Conservation (phyloP, 2,797 vertebrate genomes). For the Bradypus variegatus region DNA sequence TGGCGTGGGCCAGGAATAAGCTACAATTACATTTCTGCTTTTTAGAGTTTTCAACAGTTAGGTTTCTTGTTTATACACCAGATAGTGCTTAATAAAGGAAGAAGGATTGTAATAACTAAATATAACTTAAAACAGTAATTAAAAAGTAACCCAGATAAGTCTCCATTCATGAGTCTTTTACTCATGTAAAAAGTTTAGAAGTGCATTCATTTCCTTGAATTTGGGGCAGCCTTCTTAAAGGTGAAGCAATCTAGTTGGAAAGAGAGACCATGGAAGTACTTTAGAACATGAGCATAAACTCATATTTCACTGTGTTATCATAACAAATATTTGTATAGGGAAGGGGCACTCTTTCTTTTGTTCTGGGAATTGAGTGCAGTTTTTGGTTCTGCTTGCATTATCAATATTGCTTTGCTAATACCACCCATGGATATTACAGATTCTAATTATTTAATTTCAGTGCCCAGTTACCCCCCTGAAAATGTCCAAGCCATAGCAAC, state of each 20-base stretch:
- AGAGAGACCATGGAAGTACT: not conserved
- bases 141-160: not conserved
- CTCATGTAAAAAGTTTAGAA: not conserved
- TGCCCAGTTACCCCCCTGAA: slow-evolving; percentile 94
- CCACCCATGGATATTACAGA: not conserved
- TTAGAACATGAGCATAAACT: not conserved
- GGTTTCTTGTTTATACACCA: not conserved
- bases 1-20: no score
- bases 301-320: not conserved
- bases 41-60: not conserved
- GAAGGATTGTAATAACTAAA: not conserved
- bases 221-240: accelerated
- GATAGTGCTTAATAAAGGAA: not conserved
- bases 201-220: not conserved
- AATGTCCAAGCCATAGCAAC: slow-evolving; percentile 94
- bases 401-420: not conserved
- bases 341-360: not conserved
- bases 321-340: not conserved
- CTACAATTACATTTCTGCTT: accelerated
- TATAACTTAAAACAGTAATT: not conserved
- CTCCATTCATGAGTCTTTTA: not conserved
- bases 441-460: slow-evolving; percentile 72
- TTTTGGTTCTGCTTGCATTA: not conserved
- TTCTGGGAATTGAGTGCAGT: not conserved
- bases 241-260: no score